Base-by-base conservation (phyloP, 2,888 invertebrate genomes). In the Apamea monoglypha region DNA sequence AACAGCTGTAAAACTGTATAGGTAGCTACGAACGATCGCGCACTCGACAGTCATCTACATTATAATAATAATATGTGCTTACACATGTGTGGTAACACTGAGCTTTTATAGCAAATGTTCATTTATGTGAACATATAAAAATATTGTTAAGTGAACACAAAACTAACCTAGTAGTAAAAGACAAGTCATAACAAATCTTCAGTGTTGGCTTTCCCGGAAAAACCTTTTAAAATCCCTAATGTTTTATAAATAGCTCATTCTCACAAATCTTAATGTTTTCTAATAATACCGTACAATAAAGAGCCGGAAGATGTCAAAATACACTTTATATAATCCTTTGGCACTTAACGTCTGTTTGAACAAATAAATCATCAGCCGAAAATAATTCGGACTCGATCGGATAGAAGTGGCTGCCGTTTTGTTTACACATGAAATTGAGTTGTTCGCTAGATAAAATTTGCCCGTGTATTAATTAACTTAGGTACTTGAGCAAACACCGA, bases 351-450 rank as follows among this genome's bases (percentile, higher is more conserved):
- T 77, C 78, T 87, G 87, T 87, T 81, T 83, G 83, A 72, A 81
- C 81, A 76, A 88, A 92, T 91, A 89, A 90, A 89, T 92, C 90
- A 92, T 87, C 75, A 72, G 80, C 56, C 78, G 73, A 80, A 89
- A 91, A 91, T 91, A 84, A 89, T 91, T 89, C 88, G 74, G 76
- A 89, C 82, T 78, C 88, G 87, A 89, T 92, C 87, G 81, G 73
- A 87, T 88, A 76, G 84, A 91, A 84, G 86, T 87, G 89, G 87
- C 83, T 80, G 83, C 87, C 89, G 83, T 89, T 89, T 81, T 94
- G 93, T 94, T 94, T 94, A 90, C 91, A 83, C 86, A 90, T 89
- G 92, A 93, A 94, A 94, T 94, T 93, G 94, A 93, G 91, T 93
- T 94, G 93, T 92, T 91, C 90, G 91, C 89, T 87, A 91, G 93